Evolutionary conservation across 2,888 invertebrate species (phyloP).

Genomic region (Aradus depressus): DNA sequence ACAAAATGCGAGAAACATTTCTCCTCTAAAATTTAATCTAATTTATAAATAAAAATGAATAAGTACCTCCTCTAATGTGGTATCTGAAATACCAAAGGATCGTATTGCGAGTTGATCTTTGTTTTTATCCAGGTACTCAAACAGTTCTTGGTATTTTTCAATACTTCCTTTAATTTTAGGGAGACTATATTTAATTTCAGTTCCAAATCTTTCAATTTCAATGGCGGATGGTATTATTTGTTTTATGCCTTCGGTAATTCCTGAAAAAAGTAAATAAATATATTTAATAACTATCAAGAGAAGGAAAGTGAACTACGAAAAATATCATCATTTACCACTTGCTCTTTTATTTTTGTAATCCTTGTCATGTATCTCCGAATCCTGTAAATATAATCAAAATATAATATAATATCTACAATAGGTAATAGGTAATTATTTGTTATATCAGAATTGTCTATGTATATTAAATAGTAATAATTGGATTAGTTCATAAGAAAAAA

Average conservation of each 20-base stretch:
- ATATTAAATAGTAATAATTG: too few species aligned
- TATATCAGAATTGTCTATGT: not conserved
- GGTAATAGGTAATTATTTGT: not conserved
- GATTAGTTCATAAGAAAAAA: too few species aligned
- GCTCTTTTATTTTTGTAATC: too few species aligned
- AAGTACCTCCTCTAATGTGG: constrained; percentile 46
- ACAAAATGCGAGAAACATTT: too few species aligned
- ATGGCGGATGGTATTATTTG: constrained; percentile 36
- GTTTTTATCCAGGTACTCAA: constrained; percentile 37
- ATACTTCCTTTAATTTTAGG: constrained; percentile 30
- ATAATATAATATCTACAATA: constrained; percentile 1
- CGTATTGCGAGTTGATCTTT: constrained; percentile 37
- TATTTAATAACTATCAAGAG: too few species aligned
- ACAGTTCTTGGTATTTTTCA: constrained; percentile 31
- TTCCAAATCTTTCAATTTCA: constrained; percentile 38
- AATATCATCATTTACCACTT: too few species aligned
- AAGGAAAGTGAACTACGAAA: too few species aligned
- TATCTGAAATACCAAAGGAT: constrained; percentile 47
- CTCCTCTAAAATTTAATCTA: too few species aligned
- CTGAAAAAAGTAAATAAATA: constrained; percentile 14
- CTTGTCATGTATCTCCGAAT: too few species aligned
- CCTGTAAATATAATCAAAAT: too few species aligned
- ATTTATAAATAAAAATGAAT: not conserved
- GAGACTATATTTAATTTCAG: constrained; percentile 37
- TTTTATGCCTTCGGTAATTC: constrained; percentile 34